Evolutionary conservation across 2,797 vertebrate genomes (phyloP).

Genomic region (Fistularia tabacaria): DNA sequence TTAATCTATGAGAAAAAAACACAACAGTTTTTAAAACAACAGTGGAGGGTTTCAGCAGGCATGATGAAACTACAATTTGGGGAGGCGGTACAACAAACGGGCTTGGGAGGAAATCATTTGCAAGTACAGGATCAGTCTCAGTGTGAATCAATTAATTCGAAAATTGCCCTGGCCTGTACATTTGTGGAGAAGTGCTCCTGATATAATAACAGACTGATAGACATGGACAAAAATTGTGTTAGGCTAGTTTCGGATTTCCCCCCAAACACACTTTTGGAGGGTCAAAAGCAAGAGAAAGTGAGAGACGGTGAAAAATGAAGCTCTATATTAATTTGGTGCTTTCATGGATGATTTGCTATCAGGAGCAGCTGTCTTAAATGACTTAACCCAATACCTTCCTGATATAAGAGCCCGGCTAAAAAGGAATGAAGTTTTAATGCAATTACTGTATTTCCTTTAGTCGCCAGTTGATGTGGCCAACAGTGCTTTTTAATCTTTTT

Average conservation of each 20-base stretch:
- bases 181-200: conserved; percentile 96
- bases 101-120: conserved; percentile 87
- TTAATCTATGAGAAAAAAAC: not conserved
- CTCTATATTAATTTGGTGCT: conserved; percentile 98
- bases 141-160: conserved; percentile 98
- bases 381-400: conserved; percentile 85
- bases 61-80: conserved; percentile 43
- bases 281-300: conserved; percentile 67
- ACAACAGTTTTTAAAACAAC: conserved; percentile 38
- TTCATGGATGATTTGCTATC: conserved; percentile 90
- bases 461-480: conserved; percentile 62
- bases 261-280: conserved; percentile 89
- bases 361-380: conserved; percentile 83
- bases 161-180: conserved; percentile 93
- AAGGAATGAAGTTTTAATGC: conserved; percentile 81
- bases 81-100: conserved; percentile 45
- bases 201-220: conserved; percentile 98
- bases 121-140: conserved; percentile 84
- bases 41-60: conserved; percentile 46
- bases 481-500: conserved; percentile 77
- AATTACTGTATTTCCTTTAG: conserved; percentile 81
- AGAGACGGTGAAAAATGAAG: conserved; percentile 84
- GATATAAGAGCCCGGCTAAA: conserved; percentile 77
- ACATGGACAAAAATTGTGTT: conserved; percentile 96
- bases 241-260: conserved; percentile 89